Conservation (phyloP, 1,140 invertebrate species). For the Lepidostoma basale region DNA sequence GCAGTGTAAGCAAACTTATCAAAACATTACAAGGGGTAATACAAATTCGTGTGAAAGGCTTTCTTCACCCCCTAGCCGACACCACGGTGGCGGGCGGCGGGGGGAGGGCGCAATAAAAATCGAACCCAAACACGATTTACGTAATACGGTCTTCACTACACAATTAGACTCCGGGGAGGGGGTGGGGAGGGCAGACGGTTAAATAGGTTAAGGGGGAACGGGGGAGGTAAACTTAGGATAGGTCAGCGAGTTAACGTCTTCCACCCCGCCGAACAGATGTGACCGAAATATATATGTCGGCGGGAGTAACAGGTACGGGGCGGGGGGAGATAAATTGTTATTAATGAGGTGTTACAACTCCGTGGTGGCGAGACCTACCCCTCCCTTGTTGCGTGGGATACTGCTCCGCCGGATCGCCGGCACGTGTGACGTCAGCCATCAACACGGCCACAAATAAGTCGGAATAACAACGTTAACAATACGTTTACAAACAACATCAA, state of each 20-base stretch:
- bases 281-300: slow-evolving; percentile 43
- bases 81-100: slow-evolving; percentile 1
- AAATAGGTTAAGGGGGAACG: slow-evolving; percentile 46
- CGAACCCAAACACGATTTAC: slow-evolving; percentile 32
- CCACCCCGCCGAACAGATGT: slow-evolving; percentile 42
- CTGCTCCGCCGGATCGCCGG: too few relatives aligned
- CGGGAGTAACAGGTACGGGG: slow-evolving; percentile 17
- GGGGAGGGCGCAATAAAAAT: slow-evolving; percentile 30
- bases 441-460: too few relatives aligned
- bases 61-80: not conserved
- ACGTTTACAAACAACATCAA: too few relatives aligned
- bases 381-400: too few relatives aligned
- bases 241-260: slow-evolving; percentile 47
- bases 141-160: slow-evolving; percentile 34
- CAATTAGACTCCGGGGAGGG: slow-evolving; percentile 22
- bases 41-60: slow-evolving; percentile 22
- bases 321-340: slow-evolving; percentile 26
- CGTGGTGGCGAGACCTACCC: slow-evolving; percentile 4
- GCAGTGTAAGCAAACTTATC: not conserved
- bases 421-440: too few relatives aligned
- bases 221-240: slow-evolving; percentile 42
- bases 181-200: slow-evolving; percentile 34
- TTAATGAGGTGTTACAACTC: slow-evolving; percentile 28
- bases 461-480: too few relatives aligned
- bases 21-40: slow-evolving; percentile 18